phyloP scores from a whole-genome alignment of 2,797 vertebrate genomes.

The Malurus leucopterus region DNA sequence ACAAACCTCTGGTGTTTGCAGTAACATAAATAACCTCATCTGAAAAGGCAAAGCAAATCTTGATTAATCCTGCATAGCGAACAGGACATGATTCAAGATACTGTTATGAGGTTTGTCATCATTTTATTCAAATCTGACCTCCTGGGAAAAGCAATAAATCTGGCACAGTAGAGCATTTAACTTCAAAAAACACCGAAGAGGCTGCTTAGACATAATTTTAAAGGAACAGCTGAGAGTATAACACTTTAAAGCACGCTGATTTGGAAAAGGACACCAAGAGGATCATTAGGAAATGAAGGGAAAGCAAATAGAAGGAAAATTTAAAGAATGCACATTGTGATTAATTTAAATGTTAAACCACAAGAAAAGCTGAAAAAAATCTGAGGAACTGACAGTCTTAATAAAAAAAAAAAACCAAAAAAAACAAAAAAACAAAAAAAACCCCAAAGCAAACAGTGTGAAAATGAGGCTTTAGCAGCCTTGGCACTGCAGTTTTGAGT shows the following conservation, averaged over 20 bases:
- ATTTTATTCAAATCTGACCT: background rate
- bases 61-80: background rate
- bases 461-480: background rate
- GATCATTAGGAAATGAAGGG: background rate
- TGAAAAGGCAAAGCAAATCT: background rate
- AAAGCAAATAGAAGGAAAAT: background rate
- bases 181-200: background rate
- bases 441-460: background rate
- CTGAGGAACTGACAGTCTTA: background rate
- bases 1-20: background rate
- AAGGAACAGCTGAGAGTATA: background rate
- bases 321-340: accelerated
- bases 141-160: background rate
- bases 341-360: background rate
- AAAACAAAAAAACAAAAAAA: background rate
- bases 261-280: background rate
- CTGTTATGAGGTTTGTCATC: background rate
- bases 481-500: background rate
- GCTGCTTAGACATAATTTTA: background rate
- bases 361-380: background rate
- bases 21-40: background rate
- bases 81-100: background rate
- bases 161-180: background rate
- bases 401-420: background rate
- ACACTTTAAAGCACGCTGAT: background rate